Evolutionary conservation across 1,140 invertebrate genomes (phyloP), one percentile per base, ranked within the genome.

Genomic region (Heliconius eleuchia): DNA sequence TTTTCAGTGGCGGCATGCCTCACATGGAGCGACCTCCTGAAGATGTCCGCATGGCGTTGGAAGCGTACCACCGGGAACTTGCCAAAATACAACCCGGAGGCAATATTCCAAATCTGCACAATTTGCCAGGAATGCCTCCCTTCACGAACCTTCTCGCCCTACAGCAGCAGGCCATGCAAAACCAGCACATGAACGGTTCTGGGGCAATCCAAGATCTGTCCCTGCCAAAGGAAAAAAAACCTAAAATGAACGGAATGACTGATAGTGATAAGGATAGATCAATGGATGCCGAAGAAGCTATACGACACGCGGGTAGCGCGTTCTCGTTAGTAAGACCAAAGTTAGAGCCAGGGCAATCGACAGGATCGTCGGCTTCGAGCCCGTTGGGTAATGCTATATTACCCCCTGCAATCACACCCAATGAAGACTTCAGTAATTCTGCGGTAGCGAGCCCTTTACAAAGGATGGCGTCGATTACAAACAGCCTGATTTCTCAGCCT

Each of bases 401-500:
- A 83, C 97, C 97, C 73, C 97, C 97, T 0, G 97, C 97, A 1
- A 96, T 97, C 89, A 97, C 96, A 55, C 96, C 96, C 1, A 96
- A 95, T 73, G 97, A 98, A 82, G 97, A 98, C 89, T 97, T 97
- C 82, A 96, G 96, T 9, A 96, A 95, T 79, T 96, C 96, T 2
- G 97, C 97, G 3, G 97, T 97, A 1, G 98, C 97, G 3, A 99
- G 98, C 88, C 99, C 99, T 1, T 95, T 99, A 19, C 99, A 99
- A 91, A 95, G 98, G 84, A 99, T 99, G 98, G 99, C 99, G 74
- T 99, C 98, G 77, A 99, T 99, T 82, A 99, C 99, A 37, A 99
- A 99, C 89, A 99, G 98, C 76, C 95, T 99, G 81, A 98, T 99
- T 86, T 98, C 98, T 74, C 98, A 99, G 95, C 97, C 98, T 74